Percentiles rank a stretch among this genome's conserved stretches.
phyloP scores from a whole-genome alignment of 1,140 invertebrate species.

The Macrotrachela quadricornifera region DNA sequence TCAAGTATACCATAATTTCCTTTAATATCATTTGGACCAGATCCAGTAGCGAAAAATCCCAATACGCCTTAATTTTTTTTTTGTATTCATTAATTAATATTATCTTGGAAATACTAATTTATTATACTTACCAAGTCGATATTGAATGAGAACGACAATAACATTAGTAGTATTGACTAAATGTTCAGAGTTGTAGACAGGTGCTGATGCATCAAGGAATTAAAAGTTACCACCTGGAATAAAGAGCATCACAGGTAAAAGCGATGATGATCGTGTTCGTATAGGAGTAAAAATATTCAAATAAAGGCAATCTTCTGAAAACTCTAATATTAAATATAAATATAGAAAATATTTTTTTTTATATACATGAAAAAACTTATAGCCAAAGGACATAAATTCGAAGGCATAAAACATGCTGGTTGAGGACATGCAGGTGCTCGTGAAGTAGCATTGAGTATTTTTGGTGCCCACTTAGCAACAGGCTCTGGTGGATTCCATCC shows the following conservation, averaged over 20 bases:
- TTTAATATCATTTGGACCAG: not conserved
- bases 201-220: constrained; percentile 54
- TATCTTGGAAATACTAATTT: too few relatives aligned
- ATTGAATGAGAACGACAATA: constrained; percentile 80
- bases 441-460: constrained; percentile 46
- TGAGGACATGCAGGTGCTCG: constrained; percentile 55
- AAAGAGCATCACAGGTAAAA: constrained; percentile 77
- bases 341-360: too few relatives aligned
- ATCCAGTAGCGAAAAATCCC: constrained; percentile 6
- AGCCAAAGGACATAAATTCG: too few relatives aligned
- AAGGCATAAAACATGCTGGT: too few relatives aligned
- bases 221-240: constrained; percentile 87
- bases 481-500: constrained; percentile 11
- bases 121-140: constrained; percentile 47
- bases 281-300: constrained; percentile 61
- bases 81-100: not conserved
- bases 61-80: not conserved
- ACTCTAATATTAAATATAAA: too few relatives aligned
- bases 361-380: too few relatives aligned
- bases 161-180: constrained; percentile 53
- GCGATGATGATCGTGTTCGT: constrained; percentile 22
- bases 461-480: constrained; percentile 50
- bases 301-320: constrained; percentile 75
- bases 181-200: constrained; percentile 64
- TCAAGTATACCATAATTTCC: constrained; percentile 20